Conservation (phyloP, 2,797 vertebrate species). For the Staurois parvus region DNA sequence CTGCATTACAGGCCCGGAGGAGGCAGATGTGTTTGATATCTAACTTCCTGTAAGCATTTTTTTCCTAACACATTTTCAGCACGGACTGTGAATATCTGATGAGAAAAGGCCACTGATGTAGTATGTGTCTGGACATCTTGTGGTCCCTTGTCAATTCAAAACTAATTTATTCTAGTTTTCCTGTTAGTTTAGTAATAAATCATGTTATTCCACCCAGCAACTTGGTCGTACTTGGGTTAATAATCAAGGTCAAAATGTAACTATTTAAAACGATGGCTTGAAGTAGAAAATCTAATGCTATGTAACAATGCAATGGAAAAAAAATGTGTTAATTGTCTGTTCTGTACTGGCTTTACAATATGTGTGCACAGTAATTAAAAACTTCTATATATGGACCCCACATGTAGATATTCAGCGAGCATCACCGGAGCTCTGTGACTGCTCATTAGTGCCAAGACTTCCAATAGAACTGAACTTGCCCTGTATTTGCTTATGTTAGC, state of each 20-base stretch:
- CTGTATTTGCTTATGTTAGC: too few species aligned
- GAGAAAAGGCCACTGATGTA: slow-evolving; percentile 45
- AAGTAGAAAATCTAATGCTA: neutral
- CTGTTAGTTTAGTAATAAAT: slow-evolving; percentile 59
- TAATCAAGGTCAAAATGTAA: slow-evolving; percentile 51
- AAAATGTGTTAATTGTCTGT: neutral
- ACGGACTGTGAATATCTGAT: slow-evolving; percentile 49
- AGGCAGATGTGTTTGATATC: slow-evolving; percentile 57
- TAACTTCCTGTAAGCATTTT: slow-evolving; percentile 60
- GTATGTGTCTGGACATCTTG: slow-evolving; percentile 3
- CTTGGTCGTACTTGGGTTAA: slow-evolving; percentile 26
- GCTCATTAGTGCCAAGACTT: too few species aligned
- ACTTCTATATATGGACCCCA: too few species aligned
- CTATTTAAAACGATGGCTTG: neutral
- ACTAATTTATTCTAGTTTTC: slow-evolving; percentile 41
- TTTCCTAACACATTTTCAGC: slow-evolving; percentile 51
- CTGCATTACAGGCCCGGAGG: slow-evolving; percentile 16
- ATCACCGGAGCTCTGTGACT: too few species aligned
- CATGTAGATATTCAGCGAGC: too few species aligned
- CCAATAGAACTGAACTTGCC: too few species aligned
- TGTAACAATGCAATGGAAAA: neutral
- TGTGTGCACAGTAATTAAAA: neutral
- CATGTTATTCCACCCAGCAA: slow-evolving; percentile 44
- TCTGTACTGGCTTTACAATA: neutral
- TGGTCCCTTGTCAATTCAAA: slow-evolving; percentile 33